Conservation (phyloP, 1,140 invertebrate genomes). For the Dryas iulia region DNA sequence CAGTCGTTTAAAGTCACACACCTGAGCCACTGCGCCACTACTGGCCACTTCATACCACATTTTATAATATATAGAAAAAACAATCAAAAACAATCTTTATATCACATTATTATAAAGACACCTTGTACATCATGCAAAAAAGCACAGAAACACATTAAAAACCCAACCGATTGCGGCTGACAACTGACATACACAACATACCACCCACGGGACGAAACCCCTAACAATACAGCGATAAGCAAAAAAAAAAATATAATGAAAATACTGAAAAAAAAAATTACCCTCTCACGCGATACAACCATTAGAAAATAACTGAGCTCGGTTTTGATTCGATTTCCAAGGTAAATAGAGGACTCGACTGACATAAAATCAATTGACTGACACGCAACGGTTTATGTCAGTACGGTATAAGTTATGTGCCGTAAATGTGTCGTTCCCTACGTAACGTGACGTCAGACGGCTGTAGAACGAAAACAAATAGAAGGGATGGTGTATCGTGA, state of each 20-base stretch:
- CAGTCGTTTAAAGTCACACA: too few relatives aligned
- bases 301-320: constrained; percentile 71
- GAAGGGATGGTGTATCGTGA: background rate
- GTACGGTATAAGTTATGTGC: constrained; percentile 77
- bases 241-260: constrained; percentile 29
- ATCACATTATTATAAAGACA: background rate
- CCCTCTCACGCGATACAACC: constrained; percentile 62
- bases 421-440: constrained; percentile 77
- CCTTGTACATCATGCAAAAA: constrained; percentile 23
- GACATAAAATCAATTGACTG: constrained; percentile 74
- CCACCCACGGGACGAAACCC: constrained; percentile 23
- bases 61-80: too few relatives aligned
- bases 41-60: too few relatives aligned
- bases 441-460: constrained; percentile 64
- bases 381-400: constrained; percentile 74
- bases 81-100: background rate
- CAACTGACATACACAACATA: constrained; percentile 20
- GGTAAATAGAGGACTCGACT: constrained; percentile 67
- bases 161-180: constrained; percentile 34
- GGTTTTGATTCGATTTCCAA: constrained; percentile 72
- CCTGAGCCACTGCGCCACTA: too few relatives aligned
- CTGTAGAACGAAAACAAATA: constrained; percentile 15
- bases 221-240: constrained; percentile 38
- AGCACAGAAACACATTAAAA: constrained; percentile 25
- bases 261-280: constrained; percentile 20